Conservation (phyloP, 2,888 invertebrate genomes). For the Hydropsyche betteni region DNA sequence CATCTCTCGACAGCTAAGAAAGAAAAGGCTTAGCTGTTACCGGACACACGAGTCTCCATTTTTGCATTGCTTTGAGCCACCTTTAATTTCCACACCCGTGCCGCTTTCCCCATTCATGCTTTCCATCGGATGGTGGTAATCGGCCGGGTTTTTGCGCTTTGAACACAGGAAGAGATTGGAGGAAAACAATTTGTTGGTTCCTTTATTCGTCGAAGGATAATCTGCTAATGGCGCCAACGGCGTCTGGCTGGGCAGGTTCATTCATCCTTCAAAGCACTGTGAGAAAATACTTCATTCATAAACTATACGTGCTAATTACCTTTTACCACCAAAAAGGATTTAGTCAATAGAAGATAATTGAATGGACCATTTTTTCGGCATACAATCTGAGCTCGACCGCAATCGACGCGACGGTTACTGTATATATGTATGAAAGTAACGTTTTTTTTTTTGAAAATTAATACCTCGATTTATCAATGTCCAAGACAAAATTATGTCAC, state of each 20-base stretch:
- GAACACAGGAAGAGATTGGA: slow-evolving; percentile 32
- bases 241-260: slow-evolving; percentile 9
- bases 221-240: slow-evolving; percentile 40
- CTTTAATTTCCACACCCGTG: neutral
- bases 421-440: no score
- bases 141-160: neutral
- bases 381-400: neutral
- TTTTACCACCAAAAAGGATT: no score
- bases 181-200: slow-evolving; percentile 36
- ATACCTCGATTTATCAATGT: no score
- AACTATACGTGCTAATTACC: no score
- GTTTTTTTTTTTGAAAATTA: no score
- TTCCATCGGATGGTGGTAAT: slow-evolving; percentile 25
- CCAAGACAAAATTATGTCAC: slow-evolving; percentile 5
- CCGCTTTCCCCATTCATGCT: slow-evolving; percentile 40
- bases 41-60: slow-evolving; percentile 42
- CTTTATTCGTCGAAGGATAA: slow-evolving; percentile 1
- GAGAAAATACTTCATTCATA: neutral
- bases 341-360: no score
- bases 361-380: neutral
- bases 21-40: slow-evolving; percentile 46
- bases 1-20: slow-evolving; percentile 18
- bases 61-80: slow-evolving; percentile 24
- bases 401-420: neutral
- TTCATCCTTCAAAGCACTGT: slow-evolving; percentile 9